Evolutionary conservation across 1,140 invertebrate genomes (phyloP), one percentile per base, ranked within the genome.

Genomic region (Drosophila lacteicornis): DNA sequence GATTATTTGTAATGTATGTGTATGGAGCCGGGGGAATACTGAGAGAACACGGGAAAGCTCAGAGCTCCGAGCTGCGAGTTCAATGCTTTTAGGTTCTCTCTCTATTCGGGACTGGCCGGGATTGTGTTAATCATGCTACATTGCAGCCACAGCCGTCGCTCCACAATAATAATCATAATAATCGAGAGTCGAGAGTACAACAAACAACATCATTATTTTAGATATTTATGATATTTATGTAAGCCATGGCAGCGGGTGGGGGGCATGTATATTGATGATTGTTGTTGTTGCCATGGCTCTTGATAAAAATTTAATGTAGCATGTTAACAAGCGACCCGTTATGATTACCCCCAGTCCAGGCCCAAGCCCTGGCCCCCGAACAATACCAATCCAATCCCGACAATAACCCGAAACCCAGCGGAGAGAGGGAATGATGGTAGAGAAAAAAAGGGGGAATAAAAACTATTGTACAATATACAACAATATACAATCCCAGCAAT

Each of bases 251-350:
- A 49, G 53, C 25, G 9, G 17, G 33, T 12, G 57, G 30, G 43
- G 45, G 33, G 38, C 11, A 11, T 15, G 22, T n/a, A 45, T 36
- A 36, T 46, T 46, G 40, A 63, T 46, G 36, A 75, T 74, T 56
- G 70, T 58, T 79, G 75, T 75, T 79, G 75, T 75, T 86, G 75
- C 75, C 82, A 81, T 62, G 85, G 84, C 85, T 88, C 85, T 88
- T 88, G 85, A 88, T 88, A 90, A 90, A 90, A 90, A 90, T 90
- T 90, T 90, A 90, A 90, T 90, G 85, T 90, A 90, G 81, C 85
- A 90, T 90, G 85, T 90, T 90, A 90, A 90, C 85, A 90, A 90
- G 85, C 85, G 81, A 90, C 70, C 85, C 85, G 85, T 90, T 90
- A 90, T 90, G 85, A 90, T 88, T 88, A 79, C 49, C 70, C 51